Evolutionary conservation across 2,888 invertebrate species (phyloP).

Genomic region (Cosmopolites sordidus): DNA sequence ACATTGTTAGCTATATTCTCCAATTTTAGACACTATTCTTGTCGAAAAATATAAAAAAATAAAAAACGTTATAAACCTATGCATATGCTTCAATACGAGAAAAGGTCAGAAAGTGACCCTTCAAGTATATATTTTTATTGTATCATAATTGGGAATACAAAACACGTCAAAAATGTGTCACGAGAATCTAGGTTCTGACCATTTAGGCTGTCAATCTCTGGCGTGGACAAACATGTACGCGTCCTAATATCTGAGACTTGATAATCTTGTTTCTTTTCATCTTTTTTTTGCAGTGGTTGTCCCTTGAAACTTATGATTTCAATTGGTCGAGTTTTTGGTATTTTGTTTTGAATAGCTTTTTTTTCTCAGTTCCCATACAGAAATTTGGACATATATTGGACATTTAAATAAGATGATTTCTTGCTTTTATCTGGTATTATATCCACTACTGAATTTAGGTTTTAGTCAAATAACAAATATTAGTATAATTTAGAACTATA

Average conservation of each 20-base stretch:
- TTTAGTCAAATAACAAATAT: too few species aligned
- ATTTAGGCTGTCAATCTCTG: slow-evolving; percentile 34
- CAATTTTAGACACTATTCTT: too few species aligned
- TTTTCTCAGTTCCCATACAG: slow-evolving; percentile 9
- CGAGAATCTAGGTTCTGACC: slow-evolving; percentile 22
- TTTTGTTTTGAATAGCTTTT: slow-evolving; percentile 3
- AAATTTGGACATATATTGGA: too few species aligned
- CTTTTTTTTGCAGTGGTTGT: slow-evolving; percentile 10
- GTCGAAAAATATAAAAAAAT: too few species aligned
- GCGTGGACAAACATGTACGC: slow-evolving; percentile 35
- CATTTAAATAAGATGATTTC: too few species aligned
- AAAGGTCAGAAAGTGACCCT: slow-evolving; percentile 28
- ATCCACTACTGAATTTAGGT: too few species aligned
- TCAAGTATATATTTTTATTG: slow-evolving; percentile 40
- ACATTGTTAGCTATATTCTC: too few species aligned
- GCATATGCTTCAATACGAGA: slow-evolving; percentile 10
- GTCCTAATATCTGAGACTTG: slow-evolving; percentile 9
- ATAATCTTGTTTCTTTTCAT: slow-evolving; percentile 22
- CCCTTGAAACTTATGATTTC: neutral
- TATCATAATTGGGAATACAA: slow-evolving; percentile 44
- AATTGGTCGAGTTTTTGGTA: slow-evolving; percentile 7
- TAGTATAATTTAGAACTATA: too few species aligned
- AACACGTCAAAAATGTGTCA: slow-evolving; percentile 44
- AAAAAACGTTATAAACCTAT: slow-evolving; percentile 24
- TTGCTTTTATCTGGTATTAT: too few species aligned